Evolutionary conservation across 2,797 vertebrate genomes (phyloP).

Genomic region (Rhinogobio ventralis): DNA sequence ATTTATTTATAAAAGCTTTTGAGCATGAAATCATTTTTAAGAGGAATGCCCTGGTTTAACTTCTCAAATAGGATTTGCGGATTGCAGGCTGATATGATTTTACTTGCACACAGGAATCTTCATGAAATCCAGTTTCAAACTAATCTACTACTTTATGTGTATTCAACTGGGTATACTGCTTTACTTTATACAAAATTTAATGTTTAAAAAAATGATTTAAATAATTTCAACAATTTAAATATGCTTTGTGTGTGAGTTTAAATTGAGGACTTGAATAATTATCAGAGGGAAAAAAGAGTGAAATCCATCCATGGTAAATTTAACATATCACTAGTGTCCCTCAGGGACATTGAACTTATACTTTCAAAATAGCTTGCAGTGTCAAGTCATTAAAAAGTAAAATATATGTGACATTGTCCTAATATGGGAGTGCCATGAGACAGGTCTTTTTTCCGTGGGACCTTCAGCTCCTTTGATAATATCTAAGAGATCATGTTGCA

Average conservation of each 20-base stretch:
- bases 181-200: too few relatives aligned
- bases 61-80: conserved; percentile 15
- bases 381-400: conserved; percentile 2
- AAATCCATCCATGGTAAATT: not conserved
- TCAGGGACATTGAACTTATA: not conserved
- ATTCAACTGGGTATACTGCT: not conserved
- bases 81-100: conserved; percentile 19
- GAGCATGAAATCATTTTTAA: conserved; percentile 29
- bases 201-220: not conserved
- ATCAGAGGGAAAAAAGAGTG: not conserved
- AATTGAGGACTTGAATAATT: not conserved
- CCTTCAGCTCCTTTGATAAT: conserved; percentile 19
- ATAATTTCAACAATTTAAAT: not conserved
- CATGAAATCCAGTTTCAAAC: conserved; percentile 6
- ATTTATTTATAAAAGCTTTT: conserved; percentile 32
- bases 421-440: not conserved
- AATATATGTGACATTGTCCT: not conserved
- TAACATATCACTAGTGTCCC: not conserved
- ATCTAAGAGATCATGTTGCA: conserved; percentile 46
- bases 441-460: not conserved
- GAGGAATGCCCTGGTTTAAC: conserved; percentile 14
- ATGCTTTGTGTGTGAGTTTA: not conserved
- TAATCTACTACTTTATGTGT: not conserved
- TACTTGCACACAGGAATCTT: not conserved
- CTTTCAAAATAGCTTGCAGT: not conserved